phyloP scores from a whole-genome alignment of 2,797 vertebrate species.

The Scomberomorus guttatus region DNA sequence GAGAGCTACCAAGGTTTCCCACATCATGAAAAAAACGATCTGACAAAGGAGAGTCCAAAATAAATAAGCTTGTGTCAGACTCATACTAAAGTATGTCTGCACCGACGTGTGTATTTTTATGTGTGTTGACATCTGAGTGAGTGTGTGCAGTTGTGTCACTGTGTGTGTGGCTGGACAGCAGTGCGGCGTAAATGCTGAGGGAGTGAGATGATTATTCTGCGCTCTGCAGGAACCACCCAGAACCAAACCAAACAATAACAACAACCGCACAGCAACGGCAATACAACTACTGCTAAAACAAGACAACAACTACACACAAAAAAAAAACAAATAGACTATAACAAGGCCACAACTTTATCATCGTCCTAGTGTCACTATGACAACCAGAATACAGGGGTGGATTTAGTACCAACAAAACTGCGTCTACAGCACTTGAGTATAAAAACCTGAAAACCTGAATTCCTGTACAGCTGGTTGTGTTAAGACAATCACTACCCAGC shows the following conservation, averaged over 20 bases:
- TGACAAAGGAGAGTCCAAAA: constrained; percentile 41
- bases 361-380: background rate
- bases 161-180: background rate
- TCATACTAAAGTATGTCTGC: constrained; percentile 2
- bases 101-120: background rate
- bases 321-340: too few species aligned
- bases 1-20: constrained; percentile 52
- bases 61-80: constrained; percentile 41
- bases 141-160: background rate
- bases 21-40: constrained; percentile 55
- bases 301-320: background rate
- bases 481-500: too few species aligned
- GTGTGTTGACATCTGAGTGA: constrained; percentile 1
- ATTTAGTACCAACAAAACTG: too few species aligned
- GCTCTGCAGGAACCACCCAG: constrained; percentile 10
- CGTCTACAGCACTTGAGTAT: too few species aligned
- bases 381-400: background rate
- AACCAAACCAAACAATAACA: constrained; percentile 7
- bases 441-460: too few species aligned
- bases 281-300: background rate
- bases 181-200: constrained; percentile 10
- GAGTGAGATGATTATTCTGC: background rate
- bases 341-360: background rate
- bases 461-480: too few species aligned
- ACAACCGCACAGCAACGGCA: constrained; percentile 1